Percentiles rank a stretch among this genome's conserved stretches.
phyloP scores from a whole-genome alignment of 2,113 vertebrate genomes.

The Semnornis frantzii region DNA sequence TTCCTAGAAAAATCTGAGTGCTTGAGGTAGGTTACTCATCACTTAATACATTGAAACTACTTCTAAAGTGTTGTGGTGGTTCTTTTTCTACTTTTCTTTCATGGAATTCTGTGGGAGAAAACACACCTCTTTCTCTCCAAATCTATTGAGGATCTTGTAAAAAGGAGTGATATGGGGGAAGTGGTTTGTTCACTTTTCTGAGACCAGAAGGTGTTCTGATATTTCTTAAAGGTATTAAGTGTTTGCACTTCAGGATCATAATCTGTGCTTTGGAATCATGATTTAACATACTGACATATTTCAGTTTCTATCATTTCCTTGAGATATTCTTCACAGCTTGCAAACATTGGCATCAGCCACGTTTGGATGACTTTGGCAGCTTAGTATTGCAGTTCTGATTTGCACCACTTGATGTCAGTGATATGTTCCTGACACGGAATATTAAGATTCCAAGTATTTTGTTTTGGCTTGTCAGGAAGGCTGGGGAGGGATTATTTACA shows the following conservation, averaged over 20 bases:
- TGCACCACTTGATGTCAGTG: conserved; percentile 53
- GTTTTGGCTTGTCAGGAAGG: too few species aligned
- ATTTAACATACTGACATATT: not conserved
- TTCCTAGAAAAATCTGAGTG: not conserved
- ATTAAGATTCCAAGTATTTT: not conserved
- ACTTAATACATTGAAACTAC: not conserved
- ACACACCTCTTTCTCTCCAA: not conserved
- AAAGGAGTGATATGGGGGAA: not conserved
- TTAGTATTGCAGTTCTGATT: not conserved
- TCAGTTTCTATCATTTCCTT: not conserved
- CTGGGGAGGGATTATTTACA: too few species aligned
- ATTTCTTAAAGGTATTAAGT: not conserved
- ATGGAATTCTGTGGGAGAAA: not conserved
- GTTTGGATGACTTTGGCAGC: not conserved
- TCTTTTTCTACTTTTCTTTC: not conserved
- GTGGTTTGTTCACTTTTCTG: not conserved
- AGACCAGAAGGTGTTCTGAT: not conserved
- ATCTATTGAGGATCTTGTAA: not conserved
- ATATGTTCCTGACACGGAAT: not conserved
- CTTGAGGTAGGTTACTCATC: not conserved
- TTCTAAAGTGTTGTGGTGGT: not conserved
- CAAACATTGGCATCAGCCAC: accelerated
- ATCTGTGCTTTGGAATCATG: not conserved
- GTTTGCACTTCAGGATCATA: not conserved
- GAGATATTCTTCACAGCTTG: not conserved